These are phyloP conservation scores for Ancistrus triradiatus DNA, from an alignment of 2,113 vertebrate genomes.

Conservation along the genomic window DNA sequence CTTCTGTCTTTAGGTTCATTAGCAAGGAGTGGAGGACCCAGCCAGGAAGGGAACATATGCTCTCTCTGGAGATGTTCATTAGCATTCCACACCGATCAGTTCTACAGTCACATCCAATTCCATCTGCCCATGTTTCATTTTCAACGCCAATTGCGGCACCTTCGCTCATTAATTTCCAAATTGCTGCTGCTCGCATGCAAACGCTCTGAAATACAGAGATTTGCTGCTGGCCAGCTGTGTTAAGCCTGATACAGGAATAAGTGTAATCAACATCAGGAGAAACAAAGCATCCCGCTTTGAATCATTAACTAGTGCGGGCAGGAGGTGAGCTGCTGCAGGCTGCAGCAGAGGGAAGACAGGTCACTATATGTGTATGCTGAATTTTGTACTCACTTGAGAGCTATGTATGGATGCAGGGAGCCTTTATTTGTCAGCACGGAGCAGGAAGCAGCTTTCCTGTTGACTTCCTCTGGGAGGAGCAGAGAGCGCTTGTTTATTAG, in stretches of 20 bases:
- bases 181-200: conserved; percentile 26
- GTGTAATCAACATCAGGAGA: conserved; percentile 27
- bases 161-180: conserved; percentile 44
- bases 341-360: not conserved
- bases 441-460: conserved; percentile 15
- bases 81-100: conserved; percentile 32
- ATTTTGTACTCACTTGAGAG: not conserved
- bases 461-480: conserved; percentile 25
- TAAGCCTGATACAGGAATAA: conserved; percentile 17
- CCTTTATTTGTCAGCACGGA: not conserved
- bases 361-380: not conserved
- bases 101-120: conserved; percentile 42
- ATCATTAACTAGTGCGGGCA: conserved; percentile 13
- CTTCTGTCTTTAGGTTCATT: conserved; percentile 39
- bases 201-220: conserved; percentile 20
- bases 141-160: conserved; percentile 33
- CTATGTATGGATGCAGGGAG: not conserved
- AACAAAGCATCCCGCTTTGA: not conserved
- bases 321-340: not conserved
- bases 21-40: conserved; percentile 32
- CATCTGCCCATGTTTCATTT: conserved; percentile 44
- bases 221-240: conserved; percentile 9
- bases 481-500: conserved; percentile 37
- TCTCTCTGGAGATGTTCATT: conserved; percentile 47
- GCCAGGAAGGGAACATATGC: conserved; percentile 43